Evolutionary conservation across 2,797 vertebrate species (phyloP), one percentile per base, ranked within the genome.

Genomic region (Lepus townsendii): DNA sequence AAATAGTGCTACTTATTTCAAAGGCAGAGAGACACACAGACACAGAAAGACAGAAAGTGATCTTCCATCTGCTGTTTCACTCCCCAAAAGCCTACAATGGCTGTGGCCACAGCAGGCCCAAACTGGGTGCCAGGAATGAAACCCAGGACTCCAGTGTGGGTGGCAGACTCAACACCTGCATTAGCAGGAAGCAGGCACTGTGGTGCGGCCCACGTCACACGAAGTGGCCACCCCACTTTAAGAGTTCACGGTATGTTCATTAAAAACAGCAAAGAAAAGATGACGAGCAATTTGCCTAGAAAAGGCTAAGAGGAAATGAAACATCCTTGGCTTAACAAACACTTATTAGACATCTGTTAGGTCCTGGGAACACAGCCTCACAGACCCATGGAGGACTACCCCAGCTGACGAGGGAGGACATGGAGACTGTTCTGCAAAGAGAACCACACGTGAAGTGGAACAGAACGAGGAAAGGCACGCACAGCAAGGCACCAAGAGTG

Each of bases 321-420:
- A n/a, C 32, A 47, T 76, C 22, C 13, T 71, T 52, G 26, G 47
- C 60, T 94, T 92, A 94, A 85, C 38, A 91, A 94, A 32, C 89
- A 91, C 62, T 90, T 80, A 88, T 2, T 60, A 19, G 30, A 79
- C 5, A 66, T 63, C 83, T 14, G 65, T 83, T 83, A 80, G 38
- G 6, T 42, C 76, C 50, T 80, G 14, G 82, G 20, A 88, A 83
- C n/a, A 54, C 79, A 79, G 27, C 73, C 47, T 69, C 68, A 72
- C 63, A 93, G 54, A 54, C 35, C 14, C 85, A 62, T 12, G 4
- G 47, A 90, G 9, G 27, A 84, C 50, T 82, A 79, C 35, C 24
- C 47, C 71, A 42, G 22, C 3, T 68, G 22, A 83, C n/a, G 47
- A 82, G 10, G 52, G 47, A 88, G 26, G 30, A 77, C 35, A 90